Evolutionary conservation across 2,113 vertebrate genomes (phyloP), one percentile per base, ranked within the genome.

Genomic region (Geothlypis trichas): DNA sequence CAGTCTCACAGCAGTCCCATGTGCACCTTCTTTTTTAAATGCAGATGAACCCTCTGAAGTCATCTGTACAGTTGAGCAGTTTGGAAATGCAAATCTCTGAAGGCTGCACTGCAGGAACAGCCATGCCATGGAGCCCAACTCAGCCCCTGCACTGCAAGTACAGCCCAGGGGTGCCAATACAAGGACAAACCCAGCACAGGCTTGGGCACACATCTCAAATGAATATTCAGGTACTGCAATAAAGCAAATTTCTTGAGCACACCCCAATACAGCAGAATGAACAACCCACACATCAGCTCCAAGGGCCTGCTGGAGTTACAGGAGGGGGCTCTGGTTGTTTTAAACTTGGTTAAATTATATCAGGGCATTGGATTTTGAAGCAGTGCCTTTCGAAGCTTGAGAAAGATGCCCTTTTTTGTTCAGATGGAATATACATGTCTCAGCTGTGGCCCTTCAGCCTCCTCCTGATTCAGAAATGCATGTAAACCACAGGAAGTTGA

Each of bases 401-500:
- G 78, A 57, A 69, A 79, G 83, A 88, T 68, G 86, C 22, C 74
- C 26, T 66, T 77, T 85, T 85, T 67, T 65, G 49, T 61, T 87
- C 84, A 95, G 81, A 76, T 39, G 26, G 72, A 90, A 73, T 10
- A 66, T 5, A 46, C 13, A 22, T 5, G 10, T 55, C 83, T 97
- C 92, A 91, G 90, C 87, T 94, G 93, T 26, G 24, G 69, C 72
- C 73, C 71, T 82, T 69, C 84, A 92, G 77, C 73, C 91, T 90
- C 69, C 91, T 73, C 90, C 92, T 31, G 57, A 78, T 89, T 95
- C 95, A 96, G 74, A 96, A 90, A 83, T n/a, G 72, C 92, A 83
- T 84, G 87, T 59, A 93, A 96, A 87, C 95, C 97, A 96, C 94
- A 96, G 95, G 95, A 97, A 97, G 95, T 26, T 95, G 90, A 94